Percentiles rank a stretch among this genome's conserved stretches.
These are phyloP conservation scores for Barnardius zonarius DNA, from an alignment of 2,113 vertebrate genomes.

Conservation along the genomic window DNA sequence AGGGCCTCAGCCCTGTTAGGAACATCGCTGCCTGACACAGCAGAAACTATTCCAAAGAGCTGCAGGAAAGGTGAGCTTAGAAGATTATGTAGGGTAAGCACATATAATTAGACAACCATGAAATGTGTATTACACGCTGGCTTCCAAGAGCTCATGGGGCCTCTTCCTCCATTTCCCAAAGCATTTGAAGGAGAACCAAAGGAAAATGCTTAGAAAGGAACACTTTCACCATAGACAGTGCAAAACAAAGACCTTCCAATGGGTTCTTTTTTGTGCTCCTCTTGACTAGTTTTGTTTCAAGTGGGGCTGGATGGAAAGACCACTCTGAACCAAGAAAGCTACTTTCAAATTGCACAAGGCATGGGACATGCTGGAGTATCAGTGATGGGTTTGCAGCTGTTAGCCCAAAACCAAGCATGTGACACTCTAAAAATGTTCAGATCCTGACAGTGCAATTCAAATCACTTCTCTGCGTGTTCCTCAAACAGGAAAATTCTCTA, in stretches of 20 bases:
- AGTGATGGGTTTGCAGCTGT: not conserved
- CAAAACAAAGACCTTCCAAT: not conserved
- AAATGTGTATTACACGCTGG: conserved; percentile 64
- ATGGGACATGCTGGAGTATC: not conserved
- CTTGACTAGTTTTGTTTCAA: not conserved
- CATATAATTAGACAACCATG: conserved; percentile 48
- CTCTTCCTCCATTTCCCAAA: not conserved
- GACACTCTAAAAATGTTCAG: conserved; percentile 13
- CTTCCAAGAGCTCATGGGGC: conserved; percentile 8
- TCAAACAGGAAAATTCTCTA: not conserved
- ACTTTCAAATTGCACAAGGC: not conserved
- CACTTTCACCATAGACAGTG: not conserved
- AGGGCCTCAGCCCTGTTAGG: not conserved
- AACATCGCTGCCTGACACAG: not conserved
- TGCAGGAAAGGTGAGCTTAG: conserved; percentile 51
- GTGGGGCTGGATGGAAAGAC: not conserved
- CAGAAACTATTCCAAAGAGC: not conserved
- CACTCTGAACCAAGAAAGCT: not conserved
- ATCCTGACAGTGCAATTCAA: not conserved
- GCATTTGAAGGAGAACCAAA: not conserved
- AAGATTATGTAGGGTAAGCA: conserved; percentile 15
- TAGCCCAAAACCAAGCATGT: not conserved
- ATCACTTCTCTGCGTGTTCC: not conserved
- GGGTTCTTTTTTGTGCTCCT: not conserved
- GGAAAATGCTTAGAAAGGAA: not conserved